A percentile compares a stretch with the other conserved stretches of the same genome.
Conservation (phyloP, 2,888 invertebrate species). For the Cryptophagus acutangulus region DNA sequence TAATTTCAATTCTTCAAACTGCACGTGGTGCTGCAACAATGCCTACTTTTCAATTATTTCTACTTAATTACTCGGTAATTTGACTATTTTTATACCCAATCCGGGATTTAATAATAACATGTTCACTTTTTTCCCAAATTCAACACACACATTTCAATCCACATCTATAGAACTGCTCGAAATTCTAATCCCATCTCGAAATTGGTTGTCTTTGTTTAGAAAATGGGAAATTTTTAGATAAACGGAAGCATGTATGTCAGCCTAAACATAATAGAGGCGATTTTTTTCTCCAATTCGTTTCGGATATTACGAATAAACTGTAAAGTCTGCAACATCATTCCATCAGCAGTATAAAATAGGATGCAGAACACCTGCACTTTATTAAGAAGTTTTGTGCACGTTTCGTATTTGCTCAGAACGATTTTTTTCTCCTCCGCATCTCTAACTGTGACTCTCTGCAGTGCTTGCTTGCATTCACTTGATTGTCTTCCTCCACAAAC, state of each 20-base stretch:
- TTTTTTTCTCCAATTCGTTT: constrained; percentile 12
- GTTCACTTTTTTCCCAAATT: background rate
- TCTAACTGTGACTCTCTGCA: no score
- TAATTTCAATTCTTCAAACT: constrained; percentile 25
- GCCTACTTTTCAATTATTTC: constrained; percentile 16
- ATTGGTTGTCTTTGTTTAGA: constrained; percentile 12
- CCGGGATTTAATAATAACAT: constrained; percentile 6
- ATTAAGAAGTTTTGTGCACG: no score
- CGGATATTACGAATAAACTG: constrained; percentile 10
- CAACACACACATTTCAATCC: no score
- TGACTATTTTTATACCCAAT: constrained; percentile 10
- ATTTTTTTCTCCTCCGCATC: no score
- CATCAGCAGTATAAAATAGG: no score
- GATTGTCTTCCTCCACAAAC: no score
- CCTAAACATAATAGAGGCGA: constrained; percentile 3
- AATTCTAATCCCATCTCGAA: no score
- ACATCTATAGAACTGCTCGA: no score
- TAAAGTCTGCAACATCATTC: no score
- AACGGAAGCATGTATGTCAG: constrained; percentile 5
- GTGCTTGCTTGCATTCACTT: no score
- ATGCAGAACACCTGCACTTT: no score
- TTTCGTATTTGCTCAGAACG: no score
- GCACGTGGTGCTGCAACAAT: constrained; percentile 18
- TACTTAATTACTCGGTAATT: constrained; percentile 17
- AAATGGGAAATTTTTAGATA: constrained; percentile 11